Base-by-base conservation (phyloP, 2,113 vertebrate genomes). In the Ammodramus savannarum region DNA sequence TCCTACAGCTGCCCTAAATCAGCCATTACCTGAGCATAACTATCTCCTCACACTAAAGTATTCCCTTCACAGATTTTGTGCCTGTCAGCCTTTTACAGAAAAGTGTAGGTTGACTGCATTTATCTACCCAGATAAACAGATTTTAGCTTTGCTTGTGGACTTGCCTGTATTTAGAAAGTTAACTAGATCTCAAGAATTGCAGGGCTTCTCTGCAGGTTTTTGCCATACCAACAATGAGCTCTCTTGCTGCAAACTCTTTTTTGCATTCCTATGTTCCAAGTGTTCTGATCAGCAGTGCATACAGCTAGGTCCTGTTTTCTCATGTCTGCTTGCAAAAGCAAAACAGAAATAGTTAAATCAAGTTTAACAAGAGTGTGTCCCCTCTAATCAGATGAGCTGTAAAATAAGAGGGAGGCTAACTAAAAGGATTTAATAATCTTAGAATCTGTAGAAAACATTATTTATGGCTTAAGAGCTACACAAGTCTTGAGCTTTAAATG, bases 391-490 rank as follows among this genome's bases (percentile, higher is more conserved):
- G 61, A 77, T 39, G 63, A 95, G 66, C 57, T 88, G 76, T 69
- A 92, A 69, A 91, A 61, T 76, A 76, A 65, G 59, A 91, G 78
- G 95, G 94, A 94, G 82, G 87, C 55, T 88, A 95, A 78, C 65
- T 78, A 69, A 48, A 80, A 93, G 63, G 69, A 89, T 76, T 95
- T 89, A 63, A 96, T 96, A 92, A 85, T 88, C 87, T 86, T 84
- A 49, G 34, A 92, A 86, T 82, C 73, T 81, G 81, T 73, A 78
- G 43, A 82, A 96, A 95, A 94, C 58, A 83, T 94, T 96, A 97
- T 96, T 95, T 96, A 96, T 88, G 38, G 79, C 72, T 90, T 91
- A 79, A 89, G 41, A 85, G 51, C 52, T 88, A 85, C 62, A 76
- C 25, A 74, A 79, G 67, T 52, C 39, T 86, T 90, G 61, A 93